These are phyloP conservation scores for Dromius quadrimaculatus DNA, from an alignment of 2,888 invertebrate species.

Conservation along the genomic window DNA sequence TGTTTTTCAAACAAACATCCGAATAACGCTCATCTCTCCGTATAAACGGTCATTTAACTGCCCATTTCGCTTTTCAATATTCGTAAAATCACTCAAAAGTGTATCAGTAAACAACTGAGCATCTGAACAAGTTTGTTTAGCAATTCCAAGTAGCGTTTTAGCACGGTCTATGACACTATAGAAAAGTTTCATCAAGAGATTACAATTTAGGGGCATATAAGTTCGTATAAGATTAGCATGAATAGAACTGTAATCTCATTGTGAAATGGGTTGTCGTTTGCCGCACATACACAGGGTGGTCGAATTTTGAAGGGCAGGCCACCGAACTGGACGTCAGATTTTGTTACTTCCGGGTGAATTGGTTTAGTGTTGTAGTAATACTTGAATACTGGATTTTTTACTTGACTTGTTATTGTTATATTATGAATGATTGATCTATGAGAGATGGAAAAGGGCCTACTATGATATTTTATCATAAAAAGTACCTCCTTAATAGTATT, in stretches of 20 bases:
- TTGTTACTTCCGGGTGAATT: constrained; percentile 34
- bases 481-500: too few species aligned
- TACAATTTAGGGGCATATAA: background rate
- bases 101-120: constrained; percentile 49
- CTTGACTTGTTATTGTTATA: constrained; percentile 1
- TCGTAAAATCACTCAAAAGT: constrained; percentile 33
- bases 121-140: constrained; percentile 48
- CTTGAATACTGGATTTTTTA: constrained; percentile 20
- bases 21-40: constrained; percentile 2
- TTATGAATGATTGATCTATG: constrained; percentile 16
- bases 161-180: constrained; percentile 43
- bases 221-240: too few species aligned
- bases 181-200: background rate
- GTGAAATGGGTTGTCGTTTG: constrained; percentile 15
- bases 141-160: constrained; percentile 44
- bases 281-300: constrained; percentile 33
- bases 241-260: constrained; percentile 4
- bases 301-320: constrained; percentile 27
- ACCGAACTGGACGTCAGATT: constrained; percentile 38
- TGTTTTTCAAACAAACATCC: constrained; percentile 24
- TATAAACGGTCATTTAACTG: constrained; percentile 10
- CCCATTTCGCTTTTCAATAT: constrained; percentile 38
- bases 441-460: too few species aligned
- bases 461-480: too few species aligned
- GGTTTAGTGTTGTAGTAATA: background rate